These are phyloP conservation scores for Threskiornis aethiopicus DNA, from an alignment of 2,797 vertebrate species.

Conservation along the genomic window DNA sequence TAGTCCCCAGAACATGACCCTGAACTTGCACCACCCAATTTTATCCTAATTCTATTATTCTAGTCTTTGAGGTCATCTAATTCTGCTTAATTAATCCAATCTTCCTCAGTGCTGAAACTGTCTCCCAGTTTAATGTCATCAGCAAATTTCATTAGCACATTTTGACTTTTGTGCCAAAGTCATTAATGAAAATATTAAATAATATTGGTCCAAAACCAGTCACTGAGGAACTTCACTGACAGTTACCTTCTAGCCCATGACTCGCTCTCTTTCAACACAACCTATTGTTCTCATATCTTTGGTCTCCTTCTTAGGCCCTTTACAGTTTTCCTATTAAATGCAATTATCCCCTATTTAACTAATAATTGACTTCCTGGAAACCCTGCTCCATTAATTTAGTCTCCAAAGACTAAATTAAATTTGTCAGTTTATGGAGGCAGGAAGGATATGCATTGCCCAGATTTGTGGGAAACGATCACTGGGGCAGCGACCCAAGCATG, in stretches of 20 bases:
- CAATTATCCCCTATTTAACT: not conserved
- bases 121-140: not conserved
- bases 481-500: rapidly evolving
- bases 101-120: not conserved
- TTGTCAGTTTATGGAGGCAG: not conserved
- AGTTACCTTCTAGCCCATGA: not conserved
- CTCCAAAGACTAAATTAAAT: not conserved
- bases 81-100: conserved; percentile 3
- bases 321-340: not conserved
- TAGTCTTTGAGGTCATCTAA: not conserved
- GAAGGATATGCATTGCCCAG: not conserved
- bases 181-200: not conserved
- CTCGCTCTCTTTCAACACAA: not conserved
- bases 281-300: not conserved
- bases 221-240: not conserved
- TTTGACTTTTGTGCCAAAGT: not conserved
- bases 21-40: not conserved
- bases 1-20: not conserved
- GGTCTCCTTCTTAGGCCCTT: not conserved
- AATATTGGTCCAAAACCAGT: not conserved
- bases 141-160: not conserved
- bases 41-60: not conserved
- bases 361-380: not conserved
- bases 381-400: not conserved
- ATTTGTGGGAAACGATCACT: not conserved